Conservation (phyloP, 2,113 vertebrate species). For the Xenopus laevis region DNA sequence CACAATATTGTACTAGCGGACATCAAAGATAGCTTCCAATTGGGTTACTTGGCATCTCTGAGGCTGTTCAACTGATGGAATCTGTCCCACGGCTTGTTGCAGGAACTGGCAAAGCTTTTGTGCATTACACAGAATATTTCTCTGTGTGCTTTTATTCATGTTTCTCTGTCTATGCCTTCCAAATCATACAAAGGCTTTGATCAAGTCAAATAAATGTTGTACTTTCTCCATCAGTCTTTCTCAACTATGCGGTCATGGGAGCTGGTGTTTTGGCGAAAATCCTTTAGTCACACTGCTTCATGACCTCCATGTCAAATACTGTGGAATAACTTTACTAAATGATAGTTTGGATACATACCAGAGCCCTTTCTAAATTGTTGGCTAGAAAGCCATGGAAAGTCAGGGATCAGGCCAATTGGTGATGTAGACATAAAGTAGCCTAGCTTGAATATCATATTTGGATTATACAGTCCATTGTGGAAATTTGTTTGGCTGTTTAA, state of each 20-base stretch:
- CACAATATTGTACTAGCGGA: slow-evolving; percentile 10
- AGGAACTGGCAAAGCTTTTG: slow-evolving; percentile 8
- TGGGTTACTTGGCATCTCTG: slow-evolving; percentile 36
- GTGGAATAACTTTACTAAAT: neutral
- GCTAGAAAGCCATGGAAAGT: neutral
- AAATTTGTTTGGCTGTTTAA: neutral
- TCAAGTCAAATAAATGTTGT: slow-evolving; percentile 24
- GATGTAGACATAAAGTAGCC: neutral
- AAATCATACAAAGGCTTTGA: slow-evolving; percentile 35
- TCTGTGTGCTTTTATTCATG: slow-evolving; percentile 5
- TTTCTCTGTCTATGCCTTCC: slow-evolving; percentile 10
- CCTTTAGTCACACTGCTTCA: slow-evolving; percentile 2
- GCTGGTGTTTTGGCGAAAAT: slow-evolving; percentile 7
- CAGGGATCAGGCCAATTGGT: neutral
- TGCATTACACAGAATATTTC: slow-evolving; percentile 9
- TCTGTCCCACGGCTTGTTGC: neutral
- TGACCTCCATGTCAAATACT: slow-evolving; percentile 1
- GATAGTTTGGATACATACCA: neutral
- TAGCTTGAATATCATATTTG: neutral
- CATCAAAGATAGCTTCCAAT: slow-evolving; percentile 34
- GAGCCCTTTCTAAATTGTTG: neutral
- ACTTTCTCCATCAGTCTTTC: slow-evolving; percentile 20
- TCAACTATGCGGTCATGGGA: slow-evolving; percentile 16
- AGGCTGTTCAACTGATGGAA: slow-evolving; percentile 14
- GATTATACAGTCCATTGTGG: neutral